Evolutionary conservation across 2,888 invertebrate species (phyloP).

Genomic region (Cephus pulcher): DNA sequence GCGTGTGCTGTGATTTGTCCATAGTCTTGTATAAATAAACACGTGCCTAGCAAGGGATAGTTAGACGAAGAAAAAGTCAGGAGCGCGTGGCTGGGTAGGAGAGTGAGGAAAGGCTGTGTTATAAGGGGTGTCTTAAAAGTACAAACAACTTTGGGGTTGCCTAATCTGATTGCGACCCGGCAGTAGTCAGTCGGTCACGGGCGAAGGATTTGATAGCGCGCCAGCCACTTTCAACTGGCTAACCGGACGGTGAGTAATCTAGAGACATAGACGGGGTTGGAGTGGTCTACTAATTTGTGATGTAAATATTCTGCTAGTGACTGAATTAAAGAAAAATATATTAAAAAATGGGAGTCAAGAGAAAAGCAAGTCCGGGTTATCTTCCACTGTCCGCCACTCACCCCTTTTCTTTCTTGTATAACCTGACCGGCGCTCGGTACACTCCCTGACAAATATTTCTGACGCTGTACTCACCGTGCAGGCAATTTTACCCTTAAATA

Average conservation of each 20-base stretch:
- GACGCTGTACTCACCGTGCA: background rate
- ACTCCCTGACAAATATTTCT: constrained; percentile 30
- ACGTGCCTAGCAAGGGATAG: background rate
- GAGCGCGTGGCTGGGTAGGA: background rate
- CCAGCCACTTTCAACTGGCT: background rate
- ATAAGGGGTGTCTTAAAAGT: background rate
- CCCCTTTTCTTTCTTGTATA: constrained; percentile 4
- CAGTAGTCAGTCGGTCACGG: background rate
- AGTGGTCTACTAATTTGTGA: constrained; percentile 32
- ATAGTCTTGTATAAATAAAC: too few species aligned
- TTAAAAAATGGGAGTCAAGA: background rate
- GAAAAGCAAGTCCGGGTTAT: constrained; percentile 17
- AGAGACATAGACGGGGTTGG: background rate
- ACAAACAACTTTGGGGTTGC: background rate
- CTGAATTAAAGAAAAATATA: constrained; percentile 18
- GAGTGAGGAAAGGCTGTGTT: background rate
- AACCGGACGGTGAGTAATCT: background rate
- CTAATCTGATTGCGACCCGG: background rate
- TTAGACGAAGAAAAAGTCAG: too few species aligned
- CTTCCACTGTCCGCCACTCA: constrained; percentile 6
- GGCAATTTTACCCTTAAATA: background rate
- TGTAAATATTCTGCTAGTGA: constrained; percentile 33
- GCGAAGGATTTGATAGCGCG: background rate
- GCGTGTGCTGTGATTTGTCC: too few species aligned
- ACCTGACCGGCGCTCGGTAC: constrained; percentile 5